A percentile compares a stretch with the other conserved stretches of the same genome.
Evolutionary conservation across 2,888 invertebrate genomes (phyloP).

Genomic region (Lydus trimaculatus): DNA sequence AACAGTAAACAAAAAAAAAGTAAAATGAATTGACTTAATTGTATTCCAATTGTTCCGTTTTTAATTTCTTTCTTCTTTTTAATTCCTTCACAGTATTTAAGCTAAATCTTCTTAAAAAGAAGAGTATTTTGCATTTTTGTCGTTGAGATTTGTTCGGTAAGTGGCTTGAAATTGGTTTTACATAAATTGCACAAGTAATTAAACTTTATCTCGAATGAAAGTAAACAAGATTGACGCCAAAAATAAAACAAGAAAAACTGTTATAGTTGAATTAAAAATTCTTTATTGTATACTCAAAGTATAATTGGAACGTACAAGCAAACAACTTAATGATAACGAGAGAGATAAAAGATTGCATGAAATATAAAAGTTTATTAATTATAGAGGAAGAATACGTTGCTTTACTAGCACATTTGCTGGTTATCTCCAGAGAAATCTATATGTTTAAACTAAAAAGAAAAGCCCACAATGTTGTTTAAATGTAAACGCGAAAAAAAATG

Average conservation of each 20-base stretch:
- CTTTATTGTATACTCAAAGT: background rate
- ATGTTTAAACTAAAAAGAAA: background rate
- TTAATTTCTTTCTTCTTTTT: constrained; percentile 5
- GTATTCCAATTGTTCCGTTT: constrained; percentile 27
- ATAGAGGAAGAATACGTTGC: constrained; percentile 19
- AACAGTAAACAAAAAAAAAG: background rate
- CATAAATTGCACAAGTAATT: constrained; percentile 26
- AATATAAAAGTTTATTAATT: constrained; percentile 25
- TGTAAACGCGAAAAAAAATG: background rate
- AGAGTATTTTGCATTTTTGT: constrained; percentile 25
- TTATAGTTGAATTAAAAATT: constrained; percentile 14
- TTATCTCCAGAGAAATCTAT: constrained; percentile 31
- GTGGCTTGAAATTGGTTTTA: constrained; percentile 18
- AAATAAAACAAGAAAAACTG: background rate
- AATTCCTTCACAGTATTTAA: constrained; percentile 25
- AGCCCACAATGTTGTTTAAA: background rate
- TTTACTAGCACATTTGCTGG: constrained; percentile 9
- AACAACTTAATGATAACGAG: background rate
- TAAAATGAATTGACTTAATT: constrained; percentile 15
- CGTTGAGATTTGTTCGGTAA: constrained; percentile 12
- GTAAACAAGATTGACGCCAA: constrained; percentile 2
- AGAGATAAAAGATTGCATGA: background rate
- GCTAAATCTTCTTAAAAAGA: constrained; percentile 14
- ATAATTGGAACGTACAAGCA: constrained; percentile 5
- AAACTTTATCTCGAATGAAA: constrained; percentile 8